A percentile compares a stretch with the other conserved stretches of the same genome.
Evolutionary conservation across 1,140 invertebrate species (phyloP).

Genomic region (Cydia amplana): DNA sequence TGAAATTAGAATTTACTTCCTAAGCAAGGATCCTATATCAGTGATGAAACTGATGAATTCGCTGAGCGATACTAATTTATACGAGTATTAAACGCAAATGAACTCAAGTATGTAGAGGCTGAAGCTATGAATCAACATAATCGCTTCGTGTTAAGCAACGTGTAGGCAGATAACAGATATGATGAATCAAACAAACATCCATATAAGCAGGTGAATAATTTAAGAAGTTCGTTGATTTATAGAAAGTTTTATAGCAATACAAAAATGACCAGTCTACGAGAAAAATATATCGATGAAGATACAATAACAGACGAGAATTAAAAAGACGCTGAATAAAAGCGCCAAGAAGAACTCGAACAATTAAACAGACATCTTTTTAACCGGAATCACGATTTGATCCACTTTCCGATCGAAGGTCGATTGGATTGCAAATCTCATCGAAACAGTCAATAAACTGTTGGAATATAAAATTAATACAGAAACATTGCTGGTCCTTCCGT

Average conservation of each 20-base stretch:
- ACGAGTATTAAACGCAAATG: background rate
- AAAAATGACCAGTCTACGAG: background rate
- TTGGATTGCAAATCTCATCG: conserved; percentile 43
- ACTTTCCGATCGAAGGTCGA: conserved; percentile 46
- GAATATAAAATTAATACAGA: conserved; percentile 56
- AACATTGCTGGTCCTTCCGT: conserved; percentile 52
- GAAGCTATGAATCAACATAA: background rate
- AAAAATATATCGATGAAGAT: background rate
- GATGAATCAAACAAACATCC: background rate
- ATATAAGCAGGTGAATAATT: background rate
- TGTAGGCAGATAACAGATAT: background rate
- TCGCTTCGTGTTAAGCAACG: background rate
- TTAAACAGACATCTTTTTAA: conserved; percentile 36
- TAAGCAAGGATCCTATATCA: background rate
- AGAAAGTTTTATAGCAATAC: background rate
- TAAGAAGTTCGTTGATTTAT: background rate
- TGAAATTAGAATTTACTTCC: background rate
- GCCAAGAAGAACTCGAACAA: conserved; percentile 16
- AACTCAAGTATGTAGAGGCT: background rate
- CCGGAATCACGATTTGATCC: conserved; percentile 38
- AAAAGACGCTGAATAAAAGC: background rate
- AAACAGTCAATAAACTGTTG: conserved; percentile 50
- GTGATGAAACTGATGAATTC: conserved; percentile 8
- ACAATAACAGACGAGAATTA: background rate
- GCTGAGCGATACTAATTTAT: background rate